Conservation (phyloP, 2,113 vertebrate genomes). For the Macquaria australasica region DNA sequence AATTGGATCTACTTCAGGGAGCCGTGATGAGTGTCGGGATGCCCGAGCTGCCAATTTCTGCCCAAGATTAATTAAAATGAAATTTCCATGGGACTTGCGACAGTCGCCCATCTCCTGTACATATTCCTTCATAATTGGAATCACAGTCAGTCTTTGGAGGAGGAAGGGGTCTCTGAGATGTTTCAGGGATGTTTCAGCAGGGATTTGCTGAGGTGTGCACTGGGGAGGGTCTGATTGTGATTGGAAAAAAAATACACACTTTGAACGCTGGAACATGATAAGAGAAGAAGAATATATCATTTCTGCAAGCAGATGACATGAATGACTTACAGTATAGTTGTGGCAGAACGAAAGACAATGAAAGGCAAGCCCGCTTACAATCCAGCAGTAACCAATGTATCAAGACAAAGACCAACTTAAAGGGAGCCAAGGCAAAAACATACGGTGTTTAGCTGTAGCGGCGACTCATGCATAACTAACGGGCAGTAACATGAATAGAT, state of each 20-base stretch:
- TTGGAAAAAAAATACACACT: conserved; percentile 1
- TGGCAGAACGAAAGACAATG: conserved; percentile 38
- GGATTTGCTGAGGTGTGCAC: conserved; percentile 57
- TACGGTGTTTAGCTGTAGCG: conserved; percentile 10
- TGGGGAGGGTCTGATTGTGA: conserved; percentile 16
- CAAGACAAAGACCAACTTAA: not conserved
- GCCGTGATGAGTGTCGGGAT: conserved; percentile 68
- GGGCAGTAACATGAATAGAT: conserved; percentile 31
- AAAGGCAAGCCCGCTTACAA: conserved; percentile 21
- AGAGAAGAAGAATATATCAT: conserved; percentile 34
- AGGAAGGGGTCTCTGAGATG: conserved; percentile 33
- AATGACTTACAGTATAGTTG: conserved; percentile 30
- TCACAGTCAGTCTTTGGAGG: conserved; percentile 59
- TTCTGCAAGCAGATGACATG: conserved; percentile 34
- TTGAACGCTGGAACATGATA: not conserved
- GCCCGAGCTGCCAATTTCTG: conserved; percentile 75
- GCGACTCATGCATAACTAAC: conserved; percentile 40
- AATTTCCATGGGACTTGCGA: conserved; percentile 75
- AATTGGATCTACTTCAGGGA: conserved; percentile 84
- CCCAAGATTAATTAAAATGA: conserved; percentile 85
- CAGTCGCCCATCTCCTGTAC: conserved; percentile 70
- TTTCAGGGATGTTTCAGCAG: conserved; percentile 14
- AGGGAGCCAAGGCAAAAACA: conserved; percentile 19
- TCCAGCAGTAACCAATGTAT: conserved; percentile 16
- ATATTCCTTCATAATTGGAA: conserved; percentile 83